Evolutionary conservation across 2,113 vertebrate genomes (phyloP), one percentile per base, ranked within the genome.

Genomic region (Morone saxatilis): DNA sequence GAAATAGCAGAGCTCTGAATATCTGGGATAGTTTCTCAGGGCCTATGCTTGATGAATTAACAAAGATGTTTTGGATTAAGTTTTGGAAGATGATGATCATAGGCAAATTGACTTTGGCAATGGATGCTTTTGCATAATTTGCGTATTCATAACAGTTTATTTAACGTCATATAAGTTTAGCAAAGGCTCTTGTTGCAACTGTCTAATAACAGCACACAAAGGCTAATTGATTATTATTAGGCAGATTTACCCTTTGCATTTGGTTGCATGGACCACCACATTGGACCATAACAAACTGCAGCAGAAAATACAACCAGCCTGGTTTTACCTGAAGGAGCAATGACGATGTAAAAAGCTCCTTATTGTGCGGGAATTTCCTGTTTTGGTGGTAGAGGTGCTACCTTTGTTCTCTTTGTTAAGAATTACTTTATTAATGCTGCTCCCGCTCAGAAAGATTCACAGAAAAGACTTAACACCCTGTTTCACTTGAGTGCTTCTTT

Each of bases 271-370:
- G 31, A 31, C 31, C 31, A 31, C 31, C 31, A 31, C 1, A 31
- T 47, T 76, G 20, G n/a, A 20, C 6, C 36, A 7, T 7, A 25
- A 20, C 66, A 16, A 40, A 13, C 57, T 11, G 41, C 69, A 61
- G 43, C n/a, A 48, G 7, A 36, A 31, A 16, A n/a, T 12, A 63
- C 6, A 19, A 50, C 63, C 7, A 11, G 13, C 1, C 10, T 9
- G 20, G 6, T 14, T 14, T 48, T 8, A 67, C 13, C 7, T 66
- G 25, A 36, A 62, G 41, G 25, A 81, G 73, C 62, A 89, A 88
- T 85, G 81, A 93, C 88, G 88, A 93, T 91, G 22, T 87, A 66
- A 69, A 82, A 66, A 19, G 17, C 8, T 40, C 6, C 16, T 78
- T 48, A 25, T 6, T 65, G 43, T 48, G 31, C 4, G 88, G 82